Conservation (phyloP, 2,888 invertebrate genomes). For the Lapara coniferarum region DNA sequence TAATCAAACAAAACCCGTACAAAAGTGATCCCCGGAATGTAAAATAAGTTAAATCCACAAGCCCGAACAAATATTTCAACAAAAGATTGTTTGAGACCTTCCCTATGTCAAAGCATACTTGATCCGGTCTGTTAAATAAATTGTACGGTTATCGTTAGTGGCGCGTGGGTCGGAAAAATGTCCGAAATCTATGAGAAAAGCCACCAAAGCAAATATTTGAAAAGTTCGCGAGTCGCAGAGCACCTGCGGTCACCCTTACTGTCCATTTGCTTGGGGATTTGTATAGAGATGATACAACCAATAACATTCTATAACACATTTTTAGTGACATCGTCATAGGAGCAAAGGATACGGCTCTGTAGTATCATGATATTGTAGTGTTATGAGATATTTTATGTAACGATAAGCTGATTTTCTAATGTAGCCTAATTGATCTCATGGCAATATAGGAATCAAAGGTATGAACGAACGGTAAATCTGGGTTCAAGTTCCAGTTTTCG, state of each 20-base stretch:
- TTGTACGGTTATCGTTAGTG: constrained; percentile 70
- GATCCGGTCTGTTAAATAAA: constrained; percentile 75
- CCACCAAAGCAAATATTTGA: constrained; percentile 79
- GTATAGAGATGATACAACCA: constrained; percentile 46
- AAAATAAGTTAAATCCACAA: constrained; percentile 39
- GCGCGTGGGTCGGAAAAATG: constrained; percentile 60
- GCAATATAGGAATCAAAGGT: no score
- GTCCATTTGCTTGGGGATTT: constrained; percentile 59
- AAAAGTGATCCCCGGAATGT: constrained; percentile 33
- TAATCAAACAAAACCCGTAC: neutral
- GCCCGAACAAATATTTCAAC: constrained; percentile 62
- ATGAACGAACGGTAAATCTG: no score
- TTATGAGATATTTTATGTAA: no score
- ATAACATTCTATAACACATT: neutral
- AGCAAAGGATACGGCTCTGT: no score
- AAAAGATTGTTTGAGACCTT: constrained; percentile 58
- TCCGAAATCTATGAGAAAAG: constrained; percentile 72
- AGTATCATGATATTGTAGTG: no score
- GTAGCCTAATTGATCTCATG: no score
- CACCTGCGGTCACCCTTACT: constrained; percentile 78
- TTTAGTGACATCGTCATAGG: no score
- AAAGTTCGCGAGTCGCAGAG: constrained; percentile 64
- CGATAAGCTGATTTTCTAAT: no score
- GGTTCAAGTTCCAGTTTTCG: no score
- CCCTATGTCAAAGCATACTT: constrained; percentile 81